A percentile compares a stretch with the other conserved stretches of the same genome.
Evolutionary conservation across 2,113 vertebrate species (phyloP).

Genomic region (Hiodon tergisus): DNA sequence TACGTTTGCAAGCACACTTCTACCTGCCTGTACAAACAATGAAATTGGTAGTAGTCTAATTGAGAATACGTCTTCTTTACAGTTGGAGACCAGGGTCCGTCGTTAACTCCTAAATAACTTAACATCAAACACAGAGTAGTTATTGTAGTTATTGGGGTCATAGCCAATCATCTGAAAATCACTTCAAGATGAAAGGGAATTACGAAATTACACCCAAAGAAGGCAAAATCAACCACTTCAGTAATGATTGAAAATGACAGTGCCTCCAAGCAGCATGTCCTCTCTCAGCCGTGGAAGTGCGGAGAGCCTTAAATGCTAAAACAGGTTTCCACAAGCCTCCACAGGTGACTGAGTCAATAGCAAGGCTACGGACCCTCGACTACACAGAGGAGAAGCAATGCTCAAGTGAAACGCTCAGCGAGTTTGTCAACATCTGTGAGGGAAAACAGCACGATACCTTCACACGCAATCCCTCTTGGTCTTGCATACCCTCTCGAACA

Average conservation of each 20-base stretch:
- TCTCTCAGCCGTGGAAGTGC: not conserved
- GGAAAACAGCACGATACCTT: constrained; percentile 50
- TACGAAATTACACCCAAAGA: too few relatives aligned
- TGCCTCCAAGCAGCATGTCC: not conserved
- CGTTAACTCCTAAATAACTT: too few relatives aligned
- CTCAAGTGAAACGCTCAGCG: not conserved
- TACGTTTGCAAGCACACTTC: too few relatives aligned
- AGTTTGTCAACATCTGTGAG: not conserved
- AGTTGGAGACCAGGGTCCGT: too few relatives aligned
- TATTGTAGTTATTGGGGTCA: too few relatives aligned
- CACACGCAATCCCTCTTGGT: constrained; percentile 62
- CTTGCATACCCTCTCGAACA: constrained; percentile 67
- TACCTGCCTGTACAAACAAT: too few relatives aligned
- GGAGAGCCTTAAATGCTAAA: not conserved
- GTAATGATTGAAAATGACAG: not conserved
- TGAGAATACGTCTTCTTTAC: too few relatives aligned
- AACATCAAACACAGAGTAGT: too few relatives aligned
- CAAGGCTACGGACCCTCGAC: not conserved
- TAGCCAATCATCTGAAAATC: too few relatives aligned
- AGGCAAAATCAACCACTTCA: not conserved
- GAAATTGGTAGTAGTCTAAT: too few relatives aligned
- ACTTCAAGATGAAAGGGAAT: too few relatives aligned
- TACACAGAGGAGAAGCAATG: not conserved
- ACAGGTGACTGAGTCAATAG: not conserved
- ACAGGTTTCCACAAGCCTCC: not conserved